Evolutionary conservation across 37 sponge, comb jelly and placozoan species (phyloP), one percentile per base, ranked within the genome.

Genomic region (Chondrosia reniformis): DNA sequence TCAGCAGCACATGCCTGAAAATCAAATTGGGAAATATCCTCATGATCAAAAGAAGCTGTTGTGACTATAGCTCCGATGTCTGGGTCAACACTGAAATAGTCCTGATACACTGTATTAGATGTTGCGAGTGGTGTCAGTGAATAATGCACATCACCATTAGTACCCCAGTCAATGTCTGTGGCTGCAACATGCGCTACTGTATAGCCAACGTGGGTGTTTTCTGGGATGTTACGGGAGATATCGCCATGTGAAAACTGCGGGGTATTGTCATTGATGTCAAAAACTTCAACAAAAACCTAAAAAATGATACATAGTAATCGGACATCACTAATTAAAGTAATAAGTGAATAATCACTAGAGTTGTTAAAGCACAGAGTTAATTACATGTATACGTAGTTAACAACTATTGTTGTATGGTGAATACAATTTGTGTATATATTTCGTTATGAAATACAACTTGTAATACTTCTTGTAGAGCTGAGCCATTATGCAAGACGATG

Each of bases 111-210:
- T n/a, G n/a, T n/a, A n/a, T n/a, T n/a, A 44, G 39, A 41, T 3
- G 44, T 6, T 40, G 39, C 44, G 22, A 39, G 41, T 38, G 72
- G 72, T 19, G 12, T 24, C 44, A 69, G 43, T 41, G 39, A 69
- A 44, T 38, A 69, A 44, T 69, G 72, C 22, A 69, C 22, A 22
- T 69, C 72, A 44, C 37, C 41, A 38, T 69, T 69, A 12, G 72
- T 69, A 1, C 72, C 72, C 72, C 72, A 69, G 43, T 69, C 72
- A 12, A 24, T 12, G 43, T 69, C 72, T 40, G 72, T 69, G 72
- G 72, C 72, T 38, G 72, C 72, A 19, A 69, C 43, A 40, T 69
- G 72, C n/a, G 72, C 41, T 0, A 69, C 42, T 0, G 36, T 40
- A 44, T 69, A 69, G 5, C 72, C 72, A 69, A 34, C 72, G 4